phyloP scores from a whole-genome alignment of 2,888 invertebrate genomes.

The Subacronicta megacephala region DNA sequence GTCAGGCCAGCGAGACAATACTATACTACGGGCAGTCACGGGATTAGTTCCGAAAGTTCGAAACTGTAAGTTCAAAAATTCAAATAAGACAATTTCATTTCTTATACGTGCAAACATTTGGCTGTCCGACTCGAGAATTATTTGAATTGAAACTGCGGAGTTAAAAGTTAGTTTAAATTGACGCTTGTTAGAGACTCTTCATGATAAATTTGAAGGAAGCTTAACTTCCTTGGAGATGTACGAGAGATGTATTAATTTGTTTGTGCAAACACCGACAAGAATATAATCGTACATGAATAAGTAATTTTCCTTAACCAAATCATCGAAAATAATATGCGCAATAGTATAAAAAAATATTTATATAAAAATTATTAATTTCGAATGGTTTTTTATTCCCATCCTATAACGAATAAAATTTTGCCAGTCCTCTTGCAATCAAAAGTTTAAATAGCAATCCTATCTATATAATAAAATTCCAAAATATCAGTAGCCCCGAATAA shows the following conservation, averaged over 20 bases:
- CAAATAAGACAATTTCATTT: slow-evolving; percentile 5
- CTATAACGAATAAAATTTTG: background rate
- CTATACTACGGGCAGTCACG: no score
- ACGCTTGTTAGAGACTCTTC: slow-evolving; percentile 25
- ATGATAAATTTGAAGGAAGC: slow-evolving; percentile 9
- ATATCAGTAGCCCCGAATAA: slow-evolving; percentile 36
- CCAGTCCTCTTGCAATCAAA: background rate
- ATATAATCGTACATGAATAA: background rate
- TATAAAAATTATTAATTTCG: no score
- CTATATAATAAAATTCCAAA: slow-evolving; percentile 16
- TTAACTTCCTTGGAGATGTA: background rate
- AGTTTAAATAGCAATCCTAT: slow-evolving; percentile 10
- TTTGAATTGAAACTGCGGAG: slow-evolving; percentile 26
- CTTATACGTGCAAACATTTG: slow-evolving; percentile 7
- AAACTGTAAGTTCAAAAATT: slow-evolving; percentile 3
- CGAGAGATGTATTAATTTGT: background rate
- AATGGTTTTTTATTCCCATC: background rate
- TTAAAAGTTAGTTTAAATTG: slow-evolving; percentile 37
- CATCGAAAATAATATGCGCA: no score
- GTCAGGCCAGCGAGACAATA: no score
- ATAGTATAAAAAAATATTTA: no score
- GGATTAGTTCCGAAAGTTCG: no score
- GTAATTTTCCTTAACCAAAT: background rate
- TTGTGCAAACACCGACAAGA: background rate
- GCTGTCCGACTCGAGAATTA: slow-evolving; percentile 9